Percentiles rank a stretch among this genome's conserved stretches.
phyloP scores from a whole-genome alignment of 2,113 vertebrate species.

The Sprattus sprattus region DNA sequence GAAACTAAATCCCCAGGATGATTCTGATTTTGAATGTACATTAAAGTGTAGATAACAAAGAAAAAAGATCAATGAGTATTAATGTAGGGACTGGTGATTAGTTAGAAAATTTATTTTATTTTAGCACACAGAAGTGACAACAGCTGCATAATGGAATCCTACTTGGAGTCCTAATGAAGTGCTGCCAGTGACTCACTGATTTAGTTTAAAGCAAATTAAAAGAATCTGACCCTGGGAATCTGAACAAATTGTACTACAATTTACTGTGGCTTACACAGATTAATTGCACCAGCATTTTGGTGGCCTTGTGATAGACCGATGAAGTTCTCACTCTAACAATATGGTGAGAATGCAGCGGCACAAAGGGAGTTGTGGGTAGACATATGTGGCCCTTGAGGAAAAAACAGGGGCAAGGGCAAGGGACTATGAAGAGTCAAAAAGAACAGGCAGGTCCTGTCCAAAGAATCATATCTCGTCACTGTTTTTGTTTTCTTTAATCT shows the following conservation, averaged over 20 bases:
- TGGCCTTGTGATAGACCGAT: neutral
- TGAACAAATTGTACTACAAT: neutral
- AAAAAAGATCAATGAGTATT: neutral
- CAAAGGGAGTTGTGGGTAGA: neutral
- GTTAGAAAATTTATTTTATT: neutral
- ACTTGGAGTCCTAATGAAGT: neutral
- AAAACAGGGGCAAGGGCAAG: neutral
- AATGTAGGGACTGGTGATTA: neutral
- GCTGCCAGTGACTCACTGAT: neutral
- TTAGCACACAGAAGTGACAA: neutral
- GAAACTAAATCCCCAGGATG: neutral
- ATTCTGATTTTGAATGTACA: neutral
- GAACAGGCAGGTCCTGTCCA: slow-evolving; percentile 63
- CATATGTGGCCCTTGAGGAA: neutral
- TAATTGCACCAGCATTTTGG: neutral
- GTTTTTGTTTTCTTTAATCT: slow-evolving; percentile 20
- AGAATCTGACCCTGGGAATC: neutral
- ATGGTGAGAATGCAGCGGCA: neutral
- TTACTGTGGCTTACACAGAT: neutral
- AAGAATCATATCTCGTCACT: slow-evolving; percentile 8
- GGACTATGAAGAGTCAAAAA: neutral
- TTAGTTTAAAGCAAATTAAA: neutral
- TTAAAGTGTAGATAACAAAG: neutral
- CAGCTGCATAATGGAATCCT: neutral
- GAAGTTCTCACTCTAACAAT: neutral